A percentile compares a stretch with the other conserved stretches of the same genome.
Evolutionary conservation across 2,888 invertebrate species (phyloP).

Genomic region (Blera fallax): DNA sequence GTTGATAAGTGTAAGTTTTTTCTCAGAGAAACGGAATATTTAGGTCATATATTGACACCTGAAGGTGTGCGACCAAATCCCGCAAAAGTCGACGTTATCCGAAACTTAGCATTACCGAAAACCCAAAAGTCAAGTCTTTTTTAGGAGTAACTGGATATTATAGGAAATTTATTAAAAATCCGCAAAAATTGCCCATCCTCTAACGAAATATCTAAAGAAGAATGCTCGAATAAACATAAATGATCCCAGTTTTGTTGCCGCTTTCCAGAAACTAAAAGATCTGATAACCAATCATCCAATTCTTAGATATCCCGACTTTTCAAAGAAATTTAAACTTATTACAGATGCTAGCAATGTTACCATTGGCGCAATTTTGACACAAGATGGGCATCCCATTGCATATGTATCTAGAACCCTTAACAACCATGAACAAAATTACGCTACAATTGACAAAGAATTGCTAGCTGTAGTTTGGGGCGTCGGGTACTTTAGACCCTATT

Average conservation of each 20-base stretch:
- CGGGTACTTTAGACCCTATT: too few relatives aligned
- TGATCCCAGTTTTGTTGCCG: neutral
- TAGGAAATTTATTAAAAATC: neutral
- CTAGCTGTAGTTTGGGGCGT: too few relatives aligned
- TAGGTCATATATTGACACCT: too few relatives aligned
- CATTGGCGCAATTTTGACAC: too few relatives aligned
- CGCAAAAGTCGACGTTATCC: too few relatives aligned
- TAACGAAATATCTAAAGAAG: neutral
- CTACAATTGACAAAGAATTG: neutral
- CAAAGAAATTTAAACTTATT: neutral
- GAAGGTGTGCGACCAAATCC: too few relatives aligned
- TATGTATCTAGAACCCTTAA: neutral
- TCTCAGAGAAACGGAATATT: too few relatives aligned
- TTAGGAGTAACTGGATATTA: too few relatives aligned
- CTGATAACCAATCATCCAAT: neutral
- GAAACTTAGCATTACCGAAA: too few relatives aligned
- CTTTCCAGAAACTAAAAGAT: neutral
- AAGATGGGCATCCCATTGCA: neutral
- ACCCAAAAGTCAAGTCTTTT: too few relatives aligned
- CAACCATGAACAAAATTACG: neutral
- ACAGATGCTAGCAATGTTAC: neutral
- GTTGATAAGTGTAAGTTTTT: too few relatives aligned
- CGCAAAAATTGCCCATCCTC: too few relatives aligned
- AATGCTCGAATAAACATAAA: slow-evolving; percentile 1
- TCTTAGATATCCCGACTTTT: neutral